A percentile compares a stretch with the other conserved stretches of the same genome.
Conservation (phyloP, 2,797 vertebrate genomes). For the Enteromius trimaculatus region DNA sequence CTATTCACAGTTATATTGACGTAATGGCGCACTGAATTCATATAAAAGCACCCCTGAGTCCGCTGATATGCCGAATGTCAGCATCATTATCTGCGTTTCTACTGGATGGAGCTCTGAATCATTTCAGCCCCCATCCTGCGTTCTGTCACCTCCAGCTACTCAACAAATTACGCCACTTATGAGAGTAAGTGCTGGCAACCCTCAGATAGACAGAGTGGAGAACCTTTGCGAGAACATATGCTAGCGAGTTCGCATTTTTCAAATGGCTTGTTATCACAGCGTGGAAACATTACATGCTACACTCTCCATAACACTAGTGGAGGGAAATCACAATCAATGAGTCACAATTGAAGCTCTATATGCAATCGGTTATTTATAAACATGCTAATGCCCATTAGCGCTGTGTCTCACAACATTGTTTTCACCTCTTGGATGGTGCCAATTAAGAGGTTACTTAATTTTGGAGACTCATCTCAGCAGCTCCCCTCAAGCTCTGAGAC, state of each 20-base stretch:
- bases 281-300: conserved; percentile 33
- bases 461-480: conserved; percentile 33
- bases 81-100: conserved; percentile 36
- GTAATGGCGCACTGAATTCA: conserved; percentile 7
- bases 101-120: conserved; percentile 22
- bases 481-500: conserved; percentile 22
- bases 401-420: conserved; percentile 43
- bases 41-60: conserved; percentile 15
- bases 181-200: conserved; percentile 31
- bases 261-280: conserved; percentile 37
- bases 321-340: conserved; percentile 48
- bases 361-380: conserved; percentile 49
- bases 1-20: neutral
- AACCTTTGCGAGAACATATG: conserved; percentile 27
- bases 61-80: conserved; percentile 6
- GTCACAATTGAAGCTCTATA: conserved; percentile 40
- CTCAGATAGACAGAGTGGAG: conserved; percentile 29
- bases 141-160: conserved; percentile 34
- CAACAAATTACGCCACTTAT: conserved; percentile 41
- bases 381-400: conserved; percentile 47
- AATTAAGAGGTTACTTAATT: conserved; percentile 44
- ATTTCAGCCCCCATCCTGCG: conserved; percentile 11
- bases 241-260: conserved; percentile 32
- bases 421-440: conserved; percentile 48
- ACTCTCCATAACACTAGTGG: conserved; percentile 16